These are phyloP conservation scores for Clarias macrocephalus DNA, from an alignment of 2,113 vertebrate genomes.

Conservation along the genomic window DNA sequence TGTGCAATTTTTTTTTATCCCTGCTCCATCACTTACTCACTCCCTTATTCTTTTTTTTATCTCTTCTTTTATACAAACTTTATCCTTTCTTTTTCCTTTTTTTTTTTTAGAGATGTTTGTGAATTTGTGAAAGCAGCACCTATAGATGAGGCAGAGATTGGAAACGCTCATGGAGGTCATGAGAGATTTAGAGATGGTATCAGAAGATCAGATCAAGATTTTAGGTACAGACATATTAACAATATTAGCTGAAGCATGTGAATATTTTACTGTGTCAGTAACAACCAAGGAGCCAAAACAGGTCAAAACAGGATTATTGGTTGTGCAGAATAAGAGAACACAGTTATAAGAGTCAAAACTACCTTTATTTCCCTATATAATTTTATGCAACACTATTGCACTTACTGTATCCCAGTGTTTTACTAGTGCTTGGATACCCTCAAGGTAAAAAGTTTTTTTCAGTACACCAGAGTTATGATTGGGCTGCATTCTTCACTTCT, in stretches of 20 bases:
- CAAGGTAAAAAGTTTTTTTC: too few species aligned
- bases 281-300: background rate
- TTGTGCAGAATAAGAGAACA: too few species aligned
- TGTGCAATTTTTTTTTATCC: slow-evolving; percentile 13
- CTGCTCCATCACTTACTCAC: background rate
- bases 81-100: background rate
- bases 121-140: background rate
- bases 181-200: background rate
- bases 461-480: too few species aligned
- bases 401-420: too few species aligned
- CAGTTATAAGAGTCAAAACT: too few species aligned
- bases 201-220: background rate
- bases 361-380: too few species aligned
- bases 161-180: background rate
- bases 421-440: too few species aligned
- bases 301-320: too few species aligned
- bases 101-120: background rate
- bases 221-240: background rate
- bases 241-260: background rate
- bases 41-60: slow-evolving; percentile 13
- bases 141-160: background rate
- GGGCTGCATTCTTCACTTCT: too few species aligned
- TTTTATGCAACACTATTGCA: too few species aligned
- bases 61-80: background rate
- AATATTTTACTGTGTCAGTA: too few species aligned